Conservation (phyloP, 2,888 invertebrate genomes). For the Dermolepida albohirtum region DNA sequence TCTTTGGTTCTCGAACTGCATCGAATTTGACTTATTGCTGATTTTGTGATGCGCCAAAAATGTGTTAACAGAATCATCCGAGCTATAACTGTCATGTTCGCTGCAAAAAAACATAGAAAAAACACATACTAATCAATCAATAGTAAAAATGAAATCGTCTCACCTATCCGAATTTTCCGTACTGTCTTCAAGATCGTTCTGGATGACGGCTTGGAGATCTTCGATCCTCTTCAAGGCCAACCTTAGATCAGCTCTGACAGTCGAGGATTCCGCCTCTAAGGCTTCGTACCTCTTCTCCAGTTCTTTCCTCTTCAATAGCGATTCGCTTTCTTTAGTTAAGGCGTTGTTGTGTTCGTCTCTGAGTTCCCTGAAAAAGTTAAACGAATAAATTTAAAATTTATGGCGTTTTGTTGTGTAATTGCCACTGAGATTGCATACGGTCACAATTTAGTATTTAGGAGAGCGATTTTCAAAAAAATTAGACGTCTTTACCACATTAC, state of each 20-base stretch:
- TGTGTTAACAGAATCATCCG: constrained; percentile 74
- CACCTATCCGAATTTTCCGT: constrained; percentile 78
- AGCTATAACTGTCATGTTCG: constrained; percentile 75
- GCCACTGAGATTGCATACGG: too few species aligned
- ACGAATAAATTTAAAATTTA: too few species aligned
- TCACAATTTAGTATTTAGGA: too few species aligned
- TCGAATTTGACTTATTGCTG: constrained; percentile 48
- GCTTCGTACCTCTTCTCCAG: constrained; percentile 80
- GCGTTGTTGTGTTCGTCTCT: constrained; percentile 82
- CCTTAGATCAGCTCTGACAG: constrained; percentile 83
- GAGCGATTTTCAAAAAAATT: too few species aligned
- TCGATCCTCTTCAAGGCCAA: constrained; percentile 90
- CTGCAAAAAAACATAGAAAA: constrained; percentile 59
- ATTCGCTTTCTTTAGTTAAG: constrained; percentile 81
- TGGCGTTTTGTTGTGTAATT: too few species aligned
- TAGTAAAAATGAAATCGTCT: constrained; percentile 26
- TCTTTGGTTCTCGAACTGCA: constrained; percentile 40
- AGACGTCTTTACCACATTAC: too few species aligned
- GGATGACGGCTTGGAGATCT: constrained; percentile 92
- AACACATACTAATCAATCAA: not conserved
- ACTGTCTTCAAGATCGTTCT: constrained; percentile 80
- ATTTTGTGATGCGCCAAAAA: constrained; percentile 73
- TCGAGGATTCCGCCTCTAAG: constrained; percentile 77
- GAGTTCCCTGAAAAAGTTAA: constrained; percentile 71
- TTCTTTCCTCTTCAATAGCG: constrained; percentile 78